Evolutionary conservation across 1,140 invertebrate species (phyloP), one percentile per base, ranked within the genome.

Genomic region (Patella vulgata): DNA sequence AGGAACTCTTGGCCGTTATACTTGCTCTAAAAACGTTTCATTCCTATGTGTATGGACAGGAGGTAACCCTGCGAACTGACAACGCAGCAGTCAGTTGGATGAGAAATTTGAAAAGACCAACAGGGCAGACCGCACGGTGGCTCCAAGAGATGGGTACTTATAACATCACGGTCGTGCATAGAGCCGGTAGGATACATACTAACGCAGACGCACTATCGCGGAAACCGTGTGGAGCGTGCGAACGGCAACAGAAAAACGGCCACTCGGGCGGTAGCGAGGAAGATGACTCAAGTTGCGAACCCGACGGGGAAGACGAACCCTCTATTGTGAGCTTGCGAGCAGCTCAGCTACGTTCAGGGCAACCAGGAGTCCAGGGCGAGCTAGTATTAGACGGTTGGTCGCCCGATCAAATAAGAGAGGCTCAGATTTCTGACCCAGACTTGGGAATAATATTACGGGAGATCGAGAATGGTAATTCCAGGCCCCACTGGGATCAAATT

Each of bases 191-290:
- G 31, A 64, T 59, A 19, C 75, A 81, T 57, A n/a, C 1, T 11
- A 75, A 79, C 62, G 75, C 69, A 8, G 79, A 81, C 47, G 65
- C 60, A 17, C 30, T 79, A 11, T 71, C 65, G 4, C 14, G 73
- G 19, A 40, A 25, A 9, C 62, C 65, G 12, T 68, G 71, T 52
- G 56, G n/a, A 12, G 9, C 39, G 14, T 73, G 71, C 43, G 17
- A 8, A 40, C 19, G 59, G 14, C 68, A 70, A 31, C 17, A 58
- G 33, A 27, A 36, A 36, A 5, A 8, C 33, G 14, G 14, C 33
- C n/a, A n/a, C n/a, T n/a, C n/a, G n/a, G n/a, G n/a, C n/a, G n/a
- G n/a, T n/a, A n/a, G n/a, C n/a, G n/a, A n/a, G n/a, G n/a, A n/a
- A n/a, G n/a, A n/a, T n/a, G n/a, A n/a, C n/a, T n/a, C n/a, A n/a